Evolutionary conservation across 2,888 invertebrate species (phyloP).

Genomic region (Mythimna vitellina): DNA sequence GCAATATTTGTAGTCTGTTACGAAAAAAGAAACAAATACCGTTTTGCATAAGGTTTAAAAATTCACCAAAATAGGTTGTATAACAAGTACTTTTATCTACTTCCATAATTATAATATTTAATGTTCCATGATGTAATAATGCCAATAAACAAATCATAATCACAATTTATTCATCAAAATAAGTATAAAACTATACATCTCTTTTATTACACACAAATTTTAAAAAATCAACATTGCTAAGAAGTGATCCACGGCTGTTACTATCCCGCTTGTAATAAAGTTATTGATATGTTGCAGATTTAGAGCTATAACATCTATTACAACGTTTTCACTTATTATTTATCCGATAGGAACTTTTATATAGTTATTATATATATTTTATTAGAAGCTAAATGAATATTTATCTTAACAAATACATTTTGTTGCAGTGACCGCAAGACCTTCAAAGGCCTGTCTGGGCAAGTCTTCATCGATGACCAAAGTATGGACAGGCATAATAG

Average conservation of each 20-base stretch:
- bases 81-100: not conserved
- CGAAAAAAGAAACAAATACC: not conserved
- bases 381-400: not conserved
- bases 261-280: not conserved
- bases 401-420: not conserved
- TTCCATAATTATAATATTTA: not conserved
- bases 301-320: not conserved
- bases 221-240: not conserved
- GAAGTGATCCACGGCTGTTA: not conserved
- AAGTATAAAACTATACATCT: not conserved
- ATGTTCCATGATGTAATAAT: not conserved
- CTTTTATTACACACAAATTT: constrained; percentile 14
- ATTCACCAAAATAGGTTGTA: not conserved
- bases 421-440: constrained; percentile 7
- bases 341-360: not conserved
- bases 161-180: constrained; percentile 15
- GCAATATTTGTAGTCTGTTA: not conserved
- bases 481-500: constrained; percentile 13
- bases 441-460: not conserved
- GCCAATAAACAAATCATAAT: not conserved
- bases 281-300: not conserved
- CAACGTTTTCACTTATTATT: not conserved
- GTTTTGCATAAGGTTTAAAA: not conserved
- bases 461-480: not conserved
- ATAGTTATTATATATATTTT: not conserved